Percentiles rank a stretch among this genome's conserved stretches.
phyloP scores from a whole-genome alignment of 2,888 invertebrate genomes.

The Leucania comma region DNA sequence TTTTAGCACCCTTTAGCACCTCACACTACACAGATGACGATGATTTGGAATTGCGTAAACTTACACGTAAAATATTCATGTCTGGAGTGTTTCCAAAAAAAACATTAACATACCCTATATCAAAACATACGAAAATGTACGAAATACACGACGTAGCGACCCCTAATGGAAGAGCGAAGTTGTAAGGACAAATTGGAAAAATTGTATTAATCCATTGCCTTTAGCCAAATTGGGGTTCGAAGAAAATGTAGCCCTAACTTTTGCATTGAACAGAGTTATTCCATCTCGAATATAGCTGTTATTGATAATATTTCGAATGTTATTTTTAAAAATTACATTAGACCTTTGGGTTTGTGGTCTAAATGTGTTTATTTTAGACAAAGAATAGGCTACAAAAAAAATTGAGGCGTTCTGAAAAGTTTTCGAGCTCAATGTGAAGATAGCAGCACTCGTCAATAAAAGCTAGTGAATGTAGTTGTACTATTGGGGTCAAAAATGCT shows the following conservation, averaged over 20 bases:
- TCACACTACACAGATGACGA: not conserved
- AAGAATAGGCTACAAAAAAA: not conserved
- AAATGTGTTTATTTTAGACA: not conserved
- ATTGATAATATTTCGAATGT: slow-evolving; percentile 12
- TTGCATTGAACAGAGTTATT: slow-evolving; percentile 34
- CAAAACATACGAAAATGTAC: slow-evolving; percentile 31
- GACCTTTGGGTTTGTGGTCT: not conserved
- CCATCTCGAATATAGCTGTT: slow-evolving; percentile 21
- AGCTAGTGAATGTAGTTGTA: no score
- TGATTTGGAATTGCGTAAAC: not conserved
- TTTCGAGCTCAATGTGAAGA: no score
- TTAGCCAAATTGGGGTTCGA: slow-evolving; percentile 41
- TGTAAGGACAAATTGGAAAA: slow-evolving; percentile 54
- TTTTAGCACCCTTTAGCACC: no score
- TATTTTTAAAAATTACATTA: slow-evolving; percentile 18
- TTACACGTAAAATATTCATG: not conserved
- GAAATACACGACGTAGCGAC: slow-evolving; percentile 20
- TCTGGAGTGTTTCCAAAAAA: not conserved
- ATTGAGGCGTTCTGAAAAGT: no score
- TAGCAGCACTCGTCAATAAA: no score
- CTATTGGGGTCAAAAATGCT: no score
- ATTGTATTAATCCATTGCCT: slow-evolving; percentile 57
- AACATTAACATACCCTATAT: slow-evolving; percentile 11
- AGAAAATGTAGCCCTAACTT: slow-evolving; percentile 43
- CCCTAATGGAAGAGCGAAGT: slow-evolving; percentile 55